Evolutionary conservation across 1,140 invertebrate species (phyloP), one percentile per base, ranked within the genome.

Genomic region (Penaeus indicus): DNA sequence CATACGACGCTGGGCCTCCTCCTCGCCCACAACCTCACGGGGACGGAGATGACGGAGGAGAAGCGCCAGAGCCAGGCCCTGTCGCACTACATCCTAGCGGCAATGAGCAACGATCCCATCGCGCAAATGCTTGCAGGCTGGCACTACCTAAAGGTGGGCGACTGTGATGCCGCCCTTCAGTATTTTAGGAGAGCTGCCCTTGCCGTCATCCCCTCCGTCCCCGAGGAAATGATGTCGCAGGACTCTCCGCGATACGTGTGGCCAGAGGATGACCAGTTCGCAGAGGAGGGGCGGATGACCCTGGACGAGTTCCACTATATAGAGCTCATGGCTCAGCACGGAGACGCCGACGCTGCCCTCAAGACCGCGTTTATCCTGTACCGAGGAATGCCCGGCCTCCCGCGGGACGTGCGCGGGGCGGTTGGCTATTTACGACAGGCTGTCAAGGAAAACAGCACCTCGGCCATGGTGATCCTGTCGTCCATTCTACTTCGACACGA

Each of bases 231-330:
- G 27, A 69, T 18, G 38, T 2, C 19, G 18, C 62, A n/a, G 13
- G 69, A 42, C 22, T 64, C 82, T 32, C 62, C 64, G 22, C 62
- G 82, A n/a, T 84, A 69, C 21, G 32, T 84, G 62, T 84, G 82
- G 82, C 54, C 63, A 64, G 82, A 84, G 42, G 82, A 84, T n/a
- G 82, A 84, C 63, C 47, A 4, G 2, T 54, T 54, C 54, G 54
- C 27, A 64, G 81, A 84, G 63, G 81, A 69, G 18, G 82, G 54
- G 27, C 64, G 21, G 5, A 67, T 42, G 16, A 42, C 82, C 21
- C 82, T 84, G 25, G 82, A 84, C 64, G 82, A 84, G 63, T 84
- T 84, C 11, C 82, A 84, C 32, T 84, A 54, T 19, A 8, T 84
- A 63, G 82, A 84, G 64, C 69, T 67, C n/a, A 42, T 64, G 22